phyloP scores from a whole-genome alignment of 2,113 vertebrate species.

The Thermophis baileyi region DNA sequence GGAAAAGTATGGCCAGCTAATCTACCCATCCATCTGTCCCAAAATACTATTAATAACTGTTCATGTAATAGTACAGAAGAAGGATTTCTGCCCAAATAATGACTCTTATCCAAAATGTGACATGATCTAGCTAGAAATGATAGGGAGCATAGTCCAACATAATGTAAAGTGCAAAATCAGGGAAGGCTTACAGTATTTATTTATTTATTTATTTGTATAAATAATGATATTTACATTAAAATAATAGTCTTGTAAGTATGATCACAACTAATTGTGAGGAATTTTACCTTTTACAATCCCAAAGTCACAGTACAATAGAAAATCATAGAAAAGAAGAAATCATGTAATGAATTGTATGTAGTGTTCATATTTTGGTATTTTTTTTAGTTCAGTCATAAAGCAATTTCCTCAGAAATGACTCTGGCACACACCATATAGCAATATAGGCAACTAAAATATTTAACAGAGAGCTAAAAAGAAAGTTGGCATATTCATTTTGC shows the following conservation, averaged over 20 bases:
- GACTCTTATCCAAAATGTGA: background rate
- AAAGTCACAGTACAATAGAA: background rate
- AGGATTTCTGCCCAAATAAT: background rate
- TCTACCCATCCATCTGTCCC: background rate
- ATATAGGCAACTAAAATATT: slow-evolving; percentile 8
- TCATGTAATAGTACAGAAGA: background rate
- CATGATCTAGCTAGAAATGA: background rate
- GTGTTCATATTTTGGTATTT: background rate
- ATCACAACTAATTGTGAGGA: background rate
- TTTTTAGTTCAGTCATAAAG: slow-evolving; percentile 1
- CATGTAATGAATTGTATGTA: background rate
- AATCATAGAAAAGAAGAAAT: background rate
- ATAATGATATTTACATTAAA: background rate
- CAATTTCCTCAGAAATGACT: slow-evolving; percentile 30
- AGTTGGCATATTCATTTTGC: background rate
- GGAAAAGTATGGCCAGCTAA: background rate
- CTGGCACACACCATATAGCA: background rate
- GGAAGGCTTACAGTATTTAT: background rate
- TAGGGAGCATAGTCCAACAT: background rate
- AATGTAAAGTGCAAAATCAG: background rate
- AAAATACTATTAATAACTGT: background rate
- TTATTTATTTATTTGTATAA: background rate
- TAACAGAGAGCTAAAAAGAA: slow-evolving; percentile 18
- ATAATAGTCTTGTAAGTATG: background rate
- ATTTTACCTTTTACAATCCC: background rate